phyloP scores from a whole-genome alignment of 2,113 vertebrate species.

The Podarcis muralis region DNA sequence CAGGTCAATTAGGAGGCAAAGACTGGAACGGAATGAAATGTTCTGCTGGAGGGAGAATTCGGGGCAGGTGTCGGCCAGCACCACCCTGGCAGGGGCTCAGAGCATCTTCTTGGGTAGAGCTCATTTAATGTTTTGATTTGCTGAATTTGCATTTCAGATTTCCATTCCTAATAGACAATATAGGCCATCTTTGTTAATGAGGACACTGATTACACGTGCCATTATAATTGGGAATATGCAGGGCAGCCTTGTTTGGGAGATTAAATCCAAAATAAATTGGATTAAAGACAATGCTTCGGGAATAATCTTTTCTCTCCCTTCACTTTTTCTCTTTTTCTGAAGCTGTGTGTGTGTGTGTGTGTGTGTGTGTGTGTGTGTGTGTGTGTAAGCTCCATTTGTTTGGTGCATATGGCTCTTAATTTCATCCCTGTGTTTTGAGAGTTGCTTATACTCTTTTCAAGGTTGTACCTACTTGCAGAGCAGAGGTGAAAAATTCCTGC shows the following conservation, averaged over 20 bases:
- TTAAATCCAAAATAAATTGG: conserved; percentile 84
- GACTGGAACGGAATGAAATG: conserved; percentile 87
- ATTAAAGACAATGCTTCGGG: conserved; percentile 78
- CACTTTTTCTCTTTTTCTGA: conserved; percentile 60
- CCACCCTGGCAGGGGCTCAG: conserved; percentile 80
- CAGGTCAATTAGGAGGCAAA: conserved; percentile 92
- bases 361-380: background rate
- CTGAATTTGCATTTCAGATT: conserved; percentile 88
- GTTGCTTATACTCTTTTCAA: conserved; percentile 63
- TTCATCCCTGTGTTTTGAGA: conserved; percentile 62
- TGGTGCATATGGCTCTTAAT: conserved; percentile 71
- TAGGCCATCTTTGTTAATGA: conserved; percentile 87
- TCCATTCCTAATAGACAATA: conserved; percentile 84
- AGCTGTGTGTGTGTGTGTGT: conserved; percentile 71
- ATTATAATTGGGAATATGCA: conserved; percentile 85
- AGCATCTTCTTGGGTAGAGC: conserved; percentile 78
- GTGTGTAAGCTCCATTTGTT: conserved; percentile 70
- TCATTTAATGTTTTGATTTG: conserved; percentile 87
- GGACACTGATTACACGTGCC: conserved; percentile 85
- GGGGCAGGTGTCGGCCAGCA: conserved; percentile 82
- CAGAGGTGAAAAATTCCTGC: conserved; percentile 41
- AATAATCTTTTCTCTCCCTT: conserved; percentile 57
- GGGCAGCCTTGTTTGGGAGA: conserved; percentile 81
- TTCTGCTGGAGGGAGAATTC: conserved; percentile 89
- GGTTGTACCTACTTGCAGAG: conserved; percentile 19